phyloP scores from a whole-genome alignment of 1,140 invertebrate species.

The Aphis craccivora region DNA sequence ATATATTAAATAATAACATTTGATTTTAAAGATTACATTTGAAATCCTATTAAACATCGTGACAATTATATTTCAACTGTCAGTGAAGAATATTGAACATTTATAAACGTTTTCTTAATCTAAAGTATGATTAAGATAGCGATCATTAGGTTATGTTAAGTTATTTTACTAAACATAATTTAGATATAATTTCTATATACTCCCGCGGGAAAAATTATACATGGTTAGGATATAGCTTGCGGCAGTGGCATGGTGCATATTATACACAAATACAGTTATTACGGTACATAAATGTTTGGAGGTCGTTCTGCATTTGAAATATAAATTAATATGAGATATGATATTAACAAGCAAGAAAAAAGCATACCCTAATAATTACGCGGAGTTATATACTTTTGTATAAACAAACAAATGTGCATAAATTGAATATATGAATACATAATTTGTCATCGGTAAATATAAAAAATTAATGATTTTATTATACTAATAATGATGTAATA shows the following conservation, averaged over 20 bases:
- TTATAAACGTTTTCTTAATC: neutral
- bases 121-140: neutral
- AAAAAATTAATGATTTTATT: neutral
- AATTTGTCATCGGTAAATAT: neutral
- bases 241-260: neutral
- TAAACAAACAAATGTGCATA: neutral
- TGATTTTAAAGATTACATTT: neutral
- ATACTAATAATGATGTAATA: neutral
- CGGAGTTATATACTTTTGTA: too few species aligned
- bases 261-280: neutral
- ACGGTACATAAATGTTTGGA: neutral
- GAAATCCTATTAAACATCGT: neutral
- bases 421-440: neutral
- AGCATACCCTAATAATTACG: neutral
- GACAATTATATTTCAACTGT: neutral
- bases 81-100: neutral
- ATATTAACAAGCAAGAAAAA: neutral
- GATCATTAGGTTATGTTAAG: neutral
- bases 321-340: neutral
- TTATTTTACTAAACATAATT: neutral
- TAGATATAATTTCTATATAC: neutral
- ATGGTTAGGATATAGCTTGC: neutral
- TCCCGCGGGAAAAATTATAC: neutral
- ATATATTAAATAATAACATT: neutral
- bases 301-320: neutral